Base-by-base conservation (phyloP, 1,140 invertebrate species). In the Nautilus pompilius region DNA sequence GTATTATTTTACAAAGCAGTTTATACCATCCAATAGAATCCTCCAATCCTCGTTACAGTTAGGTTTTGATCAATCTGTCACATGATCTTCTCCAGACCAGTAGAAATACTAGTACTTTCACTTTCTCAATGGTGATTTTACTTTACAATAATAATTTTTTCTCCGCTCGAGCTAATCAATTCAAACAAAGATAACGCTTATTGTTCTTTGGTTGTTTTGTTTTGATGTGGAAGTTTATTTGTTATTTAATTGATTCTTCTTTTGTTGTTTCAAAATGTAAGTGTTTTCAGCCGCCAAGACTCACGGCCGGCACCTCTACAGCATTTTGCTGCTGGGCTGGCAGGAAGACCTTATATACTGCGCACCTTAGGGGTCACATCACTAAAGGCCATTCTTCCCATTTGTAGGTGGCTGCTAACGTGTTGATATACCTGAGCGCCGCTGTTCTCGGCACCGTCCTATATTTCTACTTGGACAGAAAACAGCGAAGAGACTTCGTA, bases 401-500 rank as follows among this genome's bases (percentile, higher is more conserved):
- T 62, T 61, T 84, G 36, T 85, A 92, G 90, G 84, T 90, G 76
- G 79, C 85, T 48, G 88, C 90, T 2, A 91, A 91, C 80, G 81
- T 87, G 13, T 81, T 90, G 24, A 80, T 93, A 30, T 84, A 93
- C 62, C 65, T 90, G 45, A 89, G 89, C 30, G 88, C 91, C 4
- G 87, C 86, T 62, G 63, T 65, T 2, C 84, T 96, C 36, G 93
- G 93, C 0, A 83, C 89, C 5, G 86, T 91, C 17, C 90, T 89
- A 26, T 95, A 91, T 80, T 88, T 90, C 34, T 86, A 95, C 74
- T 88, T 89, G 58, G 93, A 96, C 77, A 88, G 89, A 58, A 91
- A 93, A 79, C 93, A 95, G 72, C 86, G 93, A 34, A 85, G 88
- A 49, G 92, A 93, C 24, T 96, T 96, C 77, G 83, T 94, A 34